Conservation (phyloP, 2,888 invertebrate genomes). For the Microchrysa polita region DNA sequence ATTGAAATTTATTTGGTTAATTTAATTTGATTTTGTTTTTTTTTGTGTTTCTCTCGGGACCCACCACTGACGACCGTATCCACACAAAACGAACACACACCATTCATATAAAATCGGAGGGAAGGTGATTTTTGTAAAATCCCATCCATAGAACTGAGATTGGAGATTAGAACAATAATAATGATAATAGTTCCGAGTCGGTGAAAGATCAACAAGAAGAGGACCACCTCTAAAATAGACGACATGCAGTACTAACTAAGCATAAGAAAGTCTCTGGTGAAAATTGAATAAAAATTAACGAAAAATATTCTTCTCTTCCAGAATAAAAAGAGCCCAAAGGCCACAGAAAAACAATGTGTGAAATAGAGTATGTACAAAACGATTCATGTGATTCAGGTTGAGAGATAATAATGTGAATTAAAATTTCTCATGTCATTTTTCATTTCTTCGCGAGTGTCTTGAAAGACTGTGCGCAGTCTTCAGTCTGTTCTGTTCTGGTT, state of each 20-base stretch:
- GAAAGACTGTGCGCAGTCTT: too few relatives aligned
- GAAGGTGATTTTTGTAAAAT: too few relatives aligned
- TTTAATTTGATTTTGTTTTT: conserved; percentile 20
- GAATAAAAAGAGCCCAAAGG: not conserved
- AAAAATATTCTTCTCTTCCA: too few relatives aligned
- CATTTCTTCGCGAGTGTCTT: not conserved
- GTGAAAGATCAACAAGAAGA: not conserved
- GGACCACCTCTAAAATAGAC: not conserved
- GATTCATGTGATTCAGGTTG: conserved; percentile 18
- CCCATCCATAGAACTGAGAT: too few relatives aligned
- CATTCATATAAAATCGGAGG: too few relatives aligned
- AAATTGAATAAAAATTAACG: not conserved
- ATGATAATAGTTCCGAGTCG: too few relatives aligned
- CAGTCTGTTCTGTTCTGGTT: not conserved
- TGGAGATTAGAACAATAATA: too few relatives aligned
- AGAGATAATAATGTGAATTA: conserved; percentile 34
- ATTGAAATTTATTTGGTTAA: conserved; percentile 34
- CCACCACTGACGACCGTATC: not conserved
- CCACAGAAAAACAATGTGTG: not conserved
- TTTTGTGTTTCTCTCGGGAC: too few relatives aligned
- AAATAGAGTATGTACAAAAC: conserved; percentile 8
- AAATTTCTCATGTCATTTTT: conserved; percentile 40
- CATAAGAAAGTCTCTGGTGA: not conserved
- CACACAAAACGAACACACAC: too few relatives aligned
- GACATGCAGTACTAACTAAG: not conserved